Percentiles rank a stretch among this genome's conserved stretches.
These are phyloP conservation scores for Astreopora myriophthalma DNA, from an alignment of 64 coral and sea anemone species.

Conservation along the genomic window DNA sequence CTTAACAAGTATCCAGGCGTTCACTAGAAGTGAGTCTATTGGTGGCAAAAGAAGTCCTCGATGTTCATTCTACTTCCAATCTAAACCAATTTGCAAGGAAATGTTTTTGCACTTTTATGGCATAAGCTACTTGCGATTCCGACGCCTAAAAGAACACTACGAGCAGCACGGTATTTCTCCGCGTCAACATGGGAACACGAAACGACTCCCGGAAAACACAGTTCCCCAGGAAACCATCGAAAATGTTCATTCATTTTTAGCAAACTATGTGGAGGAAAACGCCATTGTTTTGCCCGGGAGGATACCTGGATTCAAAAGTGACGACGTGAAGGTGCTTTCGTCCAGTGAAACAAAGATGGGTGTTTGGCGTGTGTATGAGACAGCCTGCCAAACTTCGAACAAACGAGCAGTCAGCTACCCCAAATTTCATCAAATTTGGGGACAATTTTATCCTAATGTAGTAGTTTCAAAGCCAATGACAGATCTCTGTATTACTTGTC, in stretches of 20 bases:
- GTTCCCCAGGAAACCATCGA: conserved; percentile 27
- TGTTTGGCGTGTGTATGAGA: conserved; percentile 28
- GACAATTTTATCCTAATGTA: conserved; percentile 56
- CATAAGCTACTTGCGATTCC: conserved; percentile 43
- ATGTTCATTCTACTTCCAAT: conserved; percentile 61
- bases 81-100: conserved; percentile 60
- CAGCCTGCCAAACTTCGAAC: conserved; percentile 16
- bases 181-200: conserved; percentile 58
- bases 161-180: conserved; percentile 51
- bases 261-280: conserved; percentile 71
- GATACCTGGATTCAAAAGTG: conserved; percentile 72
- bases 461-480: conserved; percentile 62
- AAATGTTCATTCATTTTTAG: conserved; percentile 50
- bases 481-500: conserved; percentile 65
- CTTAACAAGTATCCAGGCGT: conserved; percentile 46
- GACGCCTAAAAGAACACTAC: conserved; percentile 51
- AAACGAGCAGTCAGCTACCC: conserved; percentile 20
- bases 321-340: conserved; percentile 36
- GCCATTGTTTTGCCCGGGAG: conserved; percentile 55
- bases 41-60: conserved; percentile 63
- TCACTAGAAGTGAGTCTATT: not conserved
- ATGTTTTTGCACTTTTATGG: conserved; percentile 60
- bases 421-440: conserved; percentile 56
- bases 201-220: conserved; percentile 41
- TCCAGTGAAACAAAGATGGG: conserved; percentile 47